phyloP scores from a whole-genome alignment of 2,888 invertebrate genomes.

The Tholera decimalis region DNA sequence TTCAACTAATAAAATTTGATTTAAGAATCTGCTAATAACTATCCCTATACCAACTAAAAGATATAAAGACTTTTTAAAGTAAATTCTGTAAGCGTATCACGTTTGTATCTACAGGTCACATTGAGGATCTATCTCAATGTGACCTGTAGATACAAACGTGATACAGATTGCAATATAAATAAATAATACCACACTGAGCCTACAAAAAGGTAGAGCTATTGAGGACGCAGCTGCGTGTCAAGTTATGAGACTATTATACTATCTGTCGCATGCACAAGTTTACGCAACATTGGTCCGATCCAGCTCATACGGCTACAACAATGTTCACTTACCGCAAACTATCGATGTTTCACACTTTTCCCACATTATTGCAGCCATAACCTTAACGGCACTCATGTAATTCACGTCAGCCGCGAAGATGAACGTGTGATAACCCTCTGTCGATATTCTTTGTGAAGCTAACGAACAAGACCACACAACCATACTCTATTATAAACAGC shows the following conservation, averaged over 20 bases:
- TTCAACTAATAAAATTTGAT: too few relatives aligned
- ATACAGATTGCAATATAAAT: background rate
- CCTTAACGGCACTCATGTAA: constrained; percentile 78
- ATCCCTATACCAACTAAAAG: too few relatives aligned
- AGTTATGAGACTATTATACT: constrained; percentile 50
- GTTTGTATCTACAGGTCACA: too few relatives aligned
- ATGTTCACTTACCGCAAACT: constrained; percentile 78
- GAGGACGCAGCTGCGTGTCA: constrained; percentile 24
- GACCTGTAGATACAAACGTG: background rate
- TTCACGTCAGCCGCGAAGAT: constrained; percentile 64
- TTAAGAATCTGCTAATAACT: background rate
- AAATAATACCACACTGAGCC: background rate
- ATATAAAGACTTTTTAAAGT: too few relatives aligned
- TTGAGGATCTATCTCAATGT: too few relatives aligned
- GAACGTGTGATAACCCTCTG: constrained; percentile 66
- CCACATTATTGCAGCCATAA: constrained; percentile 77
- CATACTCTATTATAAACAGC: constrained; percentile 5
- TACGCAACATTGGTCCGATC: constrained; percentile 63
- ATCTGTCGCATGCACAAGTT: constrained; percentile 70
- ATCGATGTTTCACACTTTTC: constrained; percentile 85
- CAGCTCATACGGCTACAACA: constrained; percentile 55
- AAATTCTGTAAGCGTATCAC: too few relatives aligned
- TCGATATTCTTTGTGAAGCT: constrained; percentile 63
- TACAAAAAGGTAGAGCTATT: constrained; percentile 18
- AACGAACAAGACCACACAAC: constrained; percentile 44